Evolutionary conservation across 1,140 invertebrate species (phyloP).

Genomic region (Drosophila ironensis): DNA sequence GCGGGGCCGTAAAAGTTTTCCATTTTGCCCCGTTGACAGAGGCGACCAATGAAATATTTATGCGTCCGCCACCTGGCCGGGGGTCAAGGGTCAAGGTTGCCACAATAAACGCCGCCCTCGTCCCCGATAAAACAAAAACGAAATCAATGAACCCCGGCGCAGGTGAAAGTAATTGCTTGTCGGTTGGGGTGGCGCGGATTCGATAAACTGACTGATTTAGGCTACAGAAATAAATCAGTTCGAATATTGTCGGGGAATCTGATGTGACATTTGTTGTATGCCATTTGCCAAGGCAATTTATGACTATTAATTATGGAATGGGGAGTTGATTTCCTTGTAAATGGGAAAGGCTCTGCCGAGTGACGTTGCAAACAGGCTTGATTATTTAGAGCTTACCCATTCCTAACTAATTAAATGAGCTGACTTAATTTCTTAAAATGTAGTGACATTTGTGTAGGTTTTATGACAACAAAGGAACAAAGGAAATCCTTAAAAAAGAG

Average conservation of each 20-base stretch:
- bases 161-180: slow-evolving; percentile 46
- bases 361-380: too few relatives aligned
- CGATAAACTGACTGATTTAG: neutral
- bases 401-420: too few relatives aligned
- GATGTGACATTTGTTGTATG: slow-evolving; percentile 3
- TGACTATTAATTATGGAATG: neutral
- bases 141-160: slow-evolving; percentile 54
- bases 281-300: neutral
- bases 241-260: neutral
- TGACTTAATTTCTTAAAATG: too few relatives aligned
- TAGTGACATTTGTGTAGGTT: too few relatives aligned
- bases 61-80: slow-evolving; percentile 45
- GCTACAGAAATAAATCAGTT: slow-evolving; percentile 9
- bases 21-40: slow-evolving; percentile 27
- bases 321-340: neutral
- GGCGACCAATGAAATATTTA: slow-evolving; percentile 61
- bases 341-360: neutral
- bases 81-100: slow-evolving; percentile 55
- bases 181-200: neutral
- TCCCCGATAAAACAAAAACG: neutral
- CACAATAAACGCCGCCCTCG: neutral
- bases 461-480: too few relatives aligned
- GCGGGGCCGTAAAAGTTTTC: slow-evolving; percentile 36
- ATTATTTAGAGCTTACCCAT: too few relatives aligned
- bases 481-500: too few relatives aligned